Percentiles rank a stretch among this genome's conserved stretches.
Evolutionary conservation across 35 echinoderm and acorn worm genomes (phyloP).

Genomic region (Heliocidaris tuberculata): DNA sequence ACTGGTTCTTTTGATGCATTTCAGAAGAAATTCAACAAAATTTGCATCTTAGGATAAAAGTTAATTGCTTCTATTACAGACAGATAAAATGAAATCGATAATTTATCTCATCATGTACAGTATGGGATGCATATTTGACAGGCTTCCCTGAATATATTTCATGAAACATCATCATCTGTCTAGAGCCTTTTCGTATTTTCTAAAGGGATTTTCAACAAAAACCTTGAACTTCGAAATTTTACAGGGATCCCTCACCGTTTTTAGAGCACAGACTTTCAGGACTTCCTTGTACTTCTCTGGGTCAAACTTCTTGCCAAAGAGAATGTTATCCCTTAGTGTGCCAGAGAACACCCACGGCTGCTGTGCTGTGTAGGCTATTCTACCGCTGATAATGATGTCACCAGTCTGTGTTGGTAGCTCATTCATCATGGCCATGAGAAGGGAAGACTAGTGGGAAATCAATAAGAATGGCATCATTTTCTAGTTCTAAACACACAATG

Average conservation of each 20-base stretch:
- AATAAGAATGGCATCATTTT: background rate
- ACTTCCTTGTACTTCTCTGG: slow-evolving; percentile 61
- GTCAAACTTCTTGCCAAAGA: slow-evolving; percentile 82
- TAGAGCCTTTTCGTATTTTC: no score
- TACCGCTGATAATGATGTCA: slow-evolving; percentile 21
- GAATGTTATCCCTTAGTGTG: slow-evolving; percentile 70
- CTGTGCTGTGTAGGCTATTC: slow-evolving; percentile 72
- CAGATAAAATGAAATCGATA: no score
- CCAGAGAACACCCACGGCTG: slow-evolving; percentile 92
- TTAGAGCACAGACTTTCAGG: slow-evolving; percentile 66
- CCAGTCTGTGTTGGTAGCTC: slow-evolving; percentile 65
- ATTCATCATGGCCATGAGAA: slow-evolving; percentile 78
- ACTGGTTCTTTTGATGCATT: no score
- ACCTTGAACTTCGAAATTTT: no score
- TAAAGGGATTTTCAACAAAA: no score
- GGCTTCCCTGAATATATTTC: no score
- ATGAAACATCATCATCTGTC: no score
- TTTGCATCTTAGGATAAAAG: no score
- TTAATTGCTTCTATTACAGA: no score
- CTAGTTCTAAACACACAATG: background rate
- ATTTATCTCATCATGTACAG: no score
- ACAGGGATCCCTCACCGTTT: slow-evolving; percentile 70
- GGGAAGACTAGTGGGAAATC: slow-evolving; percentile 66
- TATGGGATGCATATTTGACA: no score
- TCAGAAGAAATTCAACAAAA: no score